These are phyloP conservation scores for Sapajus apella DNA, from an alignment of 2,113 vertebrate genomes.

Conservation along the genomic window DNA sequence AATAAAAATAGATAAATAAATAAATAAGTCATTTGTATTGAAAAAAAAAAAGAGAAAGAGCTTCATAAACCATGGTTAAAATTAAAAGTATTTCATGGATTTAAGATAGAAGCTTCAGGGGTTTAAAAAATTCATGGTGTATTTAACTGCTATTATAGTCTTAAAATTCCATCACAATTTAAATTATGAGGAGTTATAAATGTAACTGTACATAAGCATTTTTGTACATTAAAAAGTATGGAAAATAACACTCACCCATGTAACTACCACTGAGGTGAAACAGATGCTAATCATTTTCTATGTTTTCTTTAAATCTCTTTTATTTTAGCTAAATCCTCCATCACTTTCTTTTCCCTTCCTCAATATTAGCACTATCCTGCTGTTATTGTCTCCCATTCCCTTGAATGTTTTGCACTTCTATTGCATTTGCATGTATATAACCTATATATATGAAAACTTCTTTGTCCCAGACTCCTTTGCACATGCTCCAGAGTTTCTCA, in stretches of 20 bases:
- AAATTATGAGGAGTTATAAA: neutral
- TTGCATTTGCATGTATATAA: neutral
- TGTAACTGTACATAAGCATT: too few species aligned
- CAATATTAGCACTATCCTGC: neutral
- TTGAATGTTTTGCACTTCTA: neutral
- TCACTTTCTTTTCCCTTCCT: neutral
- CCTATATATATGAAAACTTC: neutral
- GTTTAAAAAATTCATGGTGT: neutral
- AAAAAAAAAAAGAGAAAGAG: neutral
- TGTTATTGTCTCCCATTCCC: neutral
- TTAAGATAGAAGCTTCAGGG: neutral
- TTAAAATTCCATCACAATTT: conserved; percentile 9
- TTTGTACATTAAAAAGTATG: neutral
- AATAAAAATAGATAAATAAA: too few species aligned
- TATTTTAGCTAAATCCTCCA: neutral
- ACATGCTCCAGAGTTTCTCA: neutral
- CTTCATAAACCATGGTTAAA: neutral
- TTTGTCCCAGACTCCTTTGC: neutral
- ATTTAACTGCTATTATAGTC: neutral
- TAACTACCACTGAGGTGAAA: neutral
- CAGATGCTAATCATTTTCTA: neutral
- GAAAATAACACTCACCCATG: neutral
- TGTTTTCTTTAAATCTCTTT: neutral
- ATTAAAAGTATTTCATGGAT: neutral
- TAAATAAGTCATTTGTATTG: neutral